These are phyloP conservation scores for Hymenochirus boettgeri DNA, from an alignment of 2,113 vertebrate genomes.

Conservation along the genomic window DNA sequence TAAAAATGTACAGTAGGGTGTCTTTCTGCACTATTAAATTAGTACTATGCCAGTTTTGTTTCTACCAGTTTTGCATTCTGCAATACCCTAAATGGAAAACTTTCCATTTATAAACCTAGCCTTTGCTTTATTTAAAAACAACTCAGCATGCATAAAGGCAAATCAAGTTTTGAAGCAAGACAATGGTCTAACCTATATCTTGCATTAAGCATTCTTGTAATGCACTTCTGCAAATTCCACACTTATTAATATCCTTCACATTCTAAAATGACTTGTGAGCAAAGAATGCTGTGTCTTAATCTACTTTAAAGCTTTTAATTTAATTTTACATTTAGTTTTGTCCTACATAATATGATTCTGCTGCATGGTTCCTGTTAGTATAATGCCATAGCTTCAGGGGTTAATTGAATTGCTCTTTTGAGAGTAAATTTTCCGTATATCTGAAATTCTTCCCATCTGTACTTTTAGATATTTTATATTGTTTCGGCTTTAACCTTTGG, in stretches of 20 bases:
- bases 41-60: too few relatives aligned
- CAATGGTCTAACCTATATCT: too few relatives aligned
- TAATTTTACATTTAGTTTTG: background rate
- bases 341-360: background rate
- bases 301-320: background rate
- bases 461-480: background rate
- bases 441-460: background rate
- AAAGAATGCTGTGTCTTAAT: background rate
- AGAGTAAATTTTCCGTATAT: background rate
- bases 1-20: too few relatives aligned
- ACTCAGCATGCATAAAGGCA: too few relatives aligned
- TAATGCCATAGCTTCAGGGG: background rate
- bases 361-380: background rate
- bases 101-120: too few relatives aligned
- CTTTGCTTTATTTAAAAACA: too few relatives aligned
- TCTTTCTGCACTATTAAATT: too few relatives aligned
- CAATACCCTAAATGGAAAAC: too few relatives aligned
- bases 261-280: background rate
- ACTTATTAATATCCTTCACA: background rate
- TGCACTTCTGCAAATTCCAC: background rate
- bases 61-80: too few relatives aligned
- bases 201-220: background rate
- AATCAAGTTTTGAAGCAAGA: too few relatives aligned
- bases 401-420: background rate
- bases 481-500: background rate